Conservation (phyloP, 1,140 invertebrate genomes). For the Drosophila athabasca region DNA sequence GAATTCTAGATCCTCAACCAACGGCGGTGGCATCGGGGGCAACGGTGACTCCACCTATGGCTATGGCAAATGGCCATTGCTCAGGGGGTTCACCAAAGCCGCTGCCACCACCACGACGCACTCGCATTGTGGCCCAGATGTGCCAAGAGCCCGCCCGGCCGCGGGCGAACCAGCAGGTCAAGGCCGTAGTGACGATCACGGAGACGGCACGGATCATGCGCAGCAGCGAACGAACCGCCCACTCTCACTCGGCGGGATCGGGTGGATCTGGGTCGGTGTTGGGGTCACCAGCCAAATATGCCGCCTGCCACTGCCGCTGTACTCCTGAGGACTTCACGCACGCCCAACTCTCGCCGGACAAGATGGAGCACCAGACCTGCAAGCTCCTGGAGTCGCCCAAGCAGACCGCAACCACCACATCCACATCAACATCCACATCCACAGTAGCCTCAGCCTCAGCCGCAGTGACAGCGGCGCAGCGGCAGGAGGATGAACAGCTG, state of each 20-base stretch:
- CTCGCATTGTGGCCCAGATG: conserved; percentile 56
- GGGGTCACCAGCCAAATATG: conserved; percentile 59
- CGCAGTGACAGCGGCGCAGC: conserved; percentile 12
- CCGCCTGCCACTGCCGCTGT: conserved; percentile 76
- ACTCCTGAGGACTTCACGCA: conserved; percentile 74
- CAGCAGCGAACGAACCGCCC: conserved; percentile 36
- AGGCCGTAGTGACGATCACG: conserved; percentile 63
- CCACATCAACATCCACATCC: conserved; percentile 24
- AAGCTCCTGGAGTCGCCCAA: conserved; percentile 78
- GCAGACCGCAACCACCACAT: conserved; percentile 33
- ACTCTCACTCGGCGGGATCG: conserved; percentile 3
- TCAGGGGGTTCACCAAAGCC: conserved; percentile 42
- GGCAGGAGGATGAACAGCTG: conserved; percentile 85
- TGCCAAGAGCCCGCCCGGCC: conserved; percentile 54
- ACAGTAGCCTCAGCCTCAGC: conserved; percentile 35
- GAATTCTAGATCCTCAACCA: conserved; percentile 67
- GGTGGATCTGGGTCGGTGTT: conserved; percentile 1
- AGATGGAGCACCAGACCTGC: conserved; percentile 79
- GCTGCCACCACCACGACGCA: conserved; percentile 62
- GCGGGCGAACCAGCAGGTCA: conserved; percentile 59
- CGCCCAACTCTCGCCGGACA: conserved; percentile 66
- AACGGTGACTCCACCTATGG: conserved; percentile 26
- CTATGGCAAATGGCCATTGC: conserved; percentile 72
- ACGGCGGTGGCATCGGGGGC: not conserved
- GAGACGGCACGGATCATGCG: conserved; percentile 67